phyloP scores from a whole-genome alignment of 2,888 invertebrate species.

The Notodonta ziczac region DNA sequence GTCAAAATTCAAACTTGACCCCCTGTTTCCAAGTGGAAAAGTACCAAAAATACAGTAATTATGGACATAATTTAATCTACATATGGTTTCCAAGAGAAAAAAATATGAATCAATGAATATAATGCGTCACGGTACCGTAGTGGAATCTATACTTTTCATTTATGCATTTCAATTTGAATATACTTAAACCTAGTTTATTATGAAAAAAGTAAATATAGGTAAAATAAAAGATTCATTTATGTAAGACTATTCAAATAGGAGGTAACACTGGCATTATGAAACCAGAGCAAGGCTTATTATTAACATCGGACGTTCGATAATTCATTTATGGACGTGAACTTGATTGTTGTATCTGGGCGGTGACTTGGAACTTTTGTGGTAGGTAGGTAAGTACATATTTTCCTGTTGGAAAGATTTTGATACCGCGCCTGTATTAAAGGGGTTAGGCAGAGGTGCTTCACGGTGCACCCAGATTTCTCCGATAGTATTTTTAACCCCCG shows the following conservation, averaged over 20 bases:
- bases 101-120: slow-evolving; percentile 1
- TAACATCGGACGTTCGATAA: slow-evolving; percentile 35
- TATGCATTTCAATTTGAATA: slow-evolving; percentile 4
- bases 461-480: no score
- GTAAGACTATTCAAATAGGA: slow-evolving; percentile 56
- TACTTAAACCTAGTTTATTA: not conserved
- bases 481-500: no score
- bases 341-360: slow-evolving; percentile 29
- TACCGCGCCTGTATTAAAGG: no score
- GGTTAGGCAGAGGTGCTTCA: no score
- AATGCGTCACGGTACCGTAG: not conserved
- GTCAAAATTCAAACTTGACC: no score
- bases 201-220: slow-evolving; percentile 9
- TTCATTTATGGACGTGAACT: slow-evolving; percentile 53
- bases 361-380: not conserved
- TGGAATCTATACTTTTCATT: not conserved
- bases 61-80: not conserved
- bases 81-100: not conserved
- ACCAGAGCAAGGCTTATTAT: slow-evolving; percentile 64
- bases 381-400: no score
- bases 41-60: not conserved
- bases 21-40: not conserved
- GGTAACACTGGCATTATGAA: slow-evolving; percentile 56
- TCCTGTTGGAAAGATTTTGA: no score
- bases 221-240: slow-evolving; percentile 48